Base-by-base conservation (phyloP, 37 sponge, comb jelly and placozoan species). In the Eunapius fragilis region DNA sequence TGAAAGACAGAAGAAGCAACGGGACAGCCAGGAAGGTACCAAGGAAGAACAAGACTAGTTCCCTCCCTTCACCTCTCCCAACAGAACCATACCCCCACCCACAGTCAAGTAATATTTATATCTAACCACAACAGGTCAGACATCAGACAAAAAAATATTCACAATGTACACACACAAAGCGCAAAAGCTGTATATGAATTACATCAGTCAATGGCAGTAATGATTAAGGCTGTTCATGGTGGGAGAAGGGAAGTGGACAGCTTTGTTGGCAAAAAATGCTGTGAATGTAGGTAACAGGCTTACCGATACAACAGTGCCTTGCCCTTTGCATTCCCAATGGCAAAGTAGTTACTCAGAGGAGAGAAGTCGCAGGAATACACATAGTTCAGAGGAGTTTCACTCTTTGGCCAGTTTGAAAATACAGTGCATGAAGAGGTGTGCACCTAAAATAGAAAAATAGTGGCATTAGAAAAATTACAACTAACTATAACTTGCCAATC, bases 321-420 rank as follows among this genome's bases (percentile, higher is more conserved):
- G 22, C 98, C 98, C 34, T 76, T 85, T 82, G 91, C 95, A 49
- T 97, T 97, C 35, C 98, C 98, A 38, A 93, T 38, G 36, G 94
- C 94, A 22, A 97, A 38, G 75, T 91, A 95, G 34, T 76, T 48
- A 49, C 89, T 88, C 30, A 82, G 79, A 10, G 89, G 74, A 14
- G 98, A 97, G 87, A 97, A 92, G 71, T 90, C 91, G 7, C 91
- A 33, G 25, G 87, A 80, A 45, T 80, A 77, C 50, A 91, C 87
- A 79, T 86, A 80, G 41, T 78, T 74, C 10, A 95, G 68, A 2
- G 76, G 76, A 26, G 84, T 89, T 23, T 77, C 77, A 0, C 2
- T 25, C 4, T 80, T 71, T 0, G 98, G 98, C 98, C 98, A 97
- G 85, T 97, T 97, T 35, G 89, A 89, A 78, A 93, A 97, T 35